Base-by-base conservation (phyloP, 2,888 invertebrate species). In the Zonitis immaculata region DNA sequence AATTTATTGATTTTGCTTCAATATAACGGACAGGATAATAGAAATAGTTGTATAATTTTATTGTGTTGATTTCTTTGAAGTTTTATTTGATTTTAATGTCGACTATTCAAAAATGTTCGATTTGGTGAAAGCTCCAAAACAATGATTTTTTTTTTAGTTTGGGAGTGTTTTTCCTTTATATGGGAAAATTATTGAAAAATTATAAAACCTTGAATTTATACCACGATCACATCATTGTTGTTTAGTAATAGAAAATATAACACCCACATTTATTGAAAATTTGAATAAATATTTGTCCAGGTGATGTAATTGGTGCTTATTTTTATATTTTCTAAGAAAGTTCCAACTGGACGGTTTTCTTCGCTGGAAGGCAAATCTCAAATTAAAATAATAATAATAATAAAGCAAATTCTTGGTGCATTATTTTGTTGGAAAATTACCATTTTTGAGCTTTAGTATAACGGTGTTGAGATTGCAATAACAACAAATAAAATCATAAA, bases 261-360 rank as follows among this genome's bases (percentile, higher is more conserved):
- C 45, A 28, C 54, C 54, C 26, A 54, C 54, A 30, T 49, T n/a
- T 18, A 11, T 22, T 46, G 14, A 39, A 27, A 32, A 54, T 54
- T 54, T 54, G n/a, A 54, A 49, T 54, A 54, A 14, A 25, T 27
- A 49, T 54, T 54, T 50, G 49, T 45, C 32, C 26, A 49, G 42
- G 18, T 54, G 54, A 54, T 54, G 54, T 45, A 54, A 54, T 32
- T 25, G 43, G 39, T 18, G 39, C 39, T 20, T 16, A 30, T 35
- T 52, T 49, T 47, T 50, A 43, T 47, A 49, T 35, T 46, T 54
- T 45, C 30, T n/a, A 27, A 44, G 14, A 44, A 44, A 45, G 9
- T 20, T 39, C 7, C 6, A 45, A 45, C 20, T 45, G 8, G 28
- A 12, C 27, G n/a, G 11, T 45, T 45, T 45, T 45, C 45, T 16